A percentile compares a stretch with the other conserved stretches of the same genome.
Conservation (phyloP, 1,140 invertebrate genomes). For the Aphaenogaster ashmeadi region DNA sequence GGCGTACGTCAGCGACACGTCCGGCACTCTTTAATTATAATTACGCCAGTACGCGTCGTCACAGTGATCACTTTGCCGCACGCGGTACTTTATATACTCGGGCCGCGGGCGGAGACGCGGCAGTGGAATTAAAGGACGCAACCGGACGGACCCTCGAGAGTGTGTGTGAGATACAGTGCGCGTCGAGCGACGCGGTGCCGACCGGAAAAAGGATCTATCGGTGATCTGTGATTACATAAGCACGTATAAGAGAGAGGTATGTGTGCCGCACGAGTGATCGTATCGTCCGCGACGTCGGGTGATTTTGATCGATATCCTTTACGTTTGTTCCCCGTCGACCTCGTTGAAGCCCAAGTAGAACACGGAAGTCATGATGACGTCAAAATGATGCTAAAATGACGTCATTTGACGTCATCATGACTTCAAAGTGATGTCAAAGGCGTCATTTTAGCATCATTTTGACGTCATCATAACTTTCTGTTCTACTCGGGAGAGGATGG, state of each 20-base stretch:
- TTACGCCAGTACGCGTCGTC: background rate
- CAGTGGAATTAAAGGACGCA: constrained; percentile 2
- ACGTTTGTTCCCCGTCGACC: background rate
- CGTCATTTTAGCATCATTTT: no score
- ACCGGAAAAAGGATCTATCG: constrained; percentile 41
- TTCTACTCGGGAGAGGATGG: background rate
- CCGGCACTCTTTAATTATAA: background rate
- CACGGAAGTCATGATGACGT: no score
- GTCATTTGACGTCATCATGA: no score
- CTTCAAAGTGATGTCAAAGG: no score
- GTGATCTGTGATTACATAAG: constrained; percentile 42
- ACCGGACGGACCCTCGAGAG: background rate
- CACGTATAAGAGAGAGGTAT: constrained; percentile 38
- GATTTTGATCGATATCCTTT: constrained; percentile 29
- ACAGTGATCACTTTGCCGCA: constrained; percentile 52
- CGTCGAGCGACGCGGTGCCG: constrained; percentile 31
- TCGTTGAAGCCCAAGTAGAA: background rate
- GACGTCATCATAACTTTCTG: no score
- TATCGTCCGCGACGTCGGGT: background rate
- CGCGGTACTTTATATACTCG: background rate
- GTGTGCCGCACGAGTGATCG: constrained; percentile 10
- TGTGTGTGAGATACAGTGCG: constrained; percentile 55
- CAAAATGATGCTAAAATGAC: no score
- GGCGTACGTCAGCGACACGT: background rate
- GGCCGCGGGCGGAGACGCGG: background rate